Conservation (phyloP, 2,113 vertebrate genomes). For the Anhinga rufa region DNA sequence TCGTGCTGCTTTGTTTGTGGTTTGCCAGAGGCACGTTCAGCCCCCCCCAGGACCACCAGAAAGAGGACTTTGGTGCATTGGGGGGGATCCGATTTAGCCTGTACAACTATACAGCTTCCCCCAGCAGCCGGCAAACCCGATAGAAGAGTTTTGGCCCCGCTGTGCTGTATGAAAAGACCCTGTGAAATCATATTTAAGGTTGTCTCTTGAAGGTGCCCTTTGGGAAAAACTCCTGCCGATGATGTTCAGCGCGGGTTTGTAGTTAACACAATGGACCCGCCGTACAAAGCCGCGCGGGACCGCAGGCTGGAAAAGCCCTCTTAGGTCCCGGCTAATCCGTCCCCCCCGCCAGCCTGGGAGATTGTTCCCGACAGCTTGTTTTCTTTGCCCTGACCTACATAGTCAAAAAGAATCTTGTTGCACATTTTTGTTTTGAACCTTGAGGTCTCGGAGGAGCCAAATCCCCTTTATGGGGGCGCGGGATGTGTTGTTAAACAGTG, state of each 20-base stretch:
- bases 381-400: constrained; percentile 66
- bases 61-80: neutral
- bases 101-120: neutral
- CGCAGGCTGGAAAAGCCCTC: constrained; percentile 39
- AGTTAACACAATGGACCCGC: constrained; percentile 1
- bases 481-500: constrained; percentile 59
- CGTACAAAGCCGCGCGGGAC: constrained; percentile 20
- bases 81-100: neutral
- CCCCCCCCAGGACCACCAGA: neutral
- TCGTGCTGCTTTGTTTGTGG: neutral
- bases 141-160: neutral
- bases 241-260: constrained; percentile 22
- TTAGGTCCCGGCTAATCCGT: constrained; percentile 56
- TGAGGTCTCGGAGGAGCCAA: constrained; percentile 54
- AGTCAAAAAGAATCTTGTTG: constrained; percentile 65
- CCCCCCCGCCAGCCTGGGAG: constrained; percentile 6
- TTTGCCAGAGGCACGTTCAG: neutral
- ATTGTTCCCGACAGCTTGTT: constrained; percentile 54
- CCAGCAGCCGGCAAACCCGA: neutral
- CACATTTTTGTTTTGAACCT: constrained; percentile 63
- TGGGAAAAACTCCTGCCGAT: neutral
- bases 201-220: neutral
- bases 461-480: constrained; percentile 49
- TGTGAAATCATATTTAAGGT: constrained; percentile 28
- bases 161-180: neutral